Evolutionary conservation across 2,113 vertebrate genomes (phyloP).

Genomic region (Pseudolaguvia tuberculata): DNA sequence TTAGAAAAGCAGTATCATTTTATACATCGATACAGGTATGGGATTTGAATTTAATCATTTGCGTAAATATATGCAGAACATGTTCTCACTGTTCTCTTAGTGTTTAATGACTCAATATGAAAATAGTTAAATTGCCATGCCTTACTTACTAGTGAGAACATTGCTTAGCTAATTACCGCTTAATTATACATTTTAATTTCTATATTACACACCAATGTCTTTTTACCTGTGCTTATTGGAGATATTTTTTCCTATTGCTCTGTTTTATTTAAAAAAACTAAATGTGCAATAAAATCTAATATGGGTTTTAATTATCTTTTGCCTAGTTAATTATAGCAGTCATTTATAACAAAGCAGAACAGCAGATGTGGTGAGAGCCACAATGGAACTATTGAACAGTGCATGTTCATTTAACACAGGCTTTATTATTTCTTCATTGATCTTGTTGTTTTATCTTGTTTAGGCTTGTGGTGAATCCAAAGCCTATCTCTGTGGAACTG

Average conservation of each 20-base stretch:
- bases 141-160: too few relatives aligned
- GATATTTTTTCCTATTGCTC: conserved; percentile 11
- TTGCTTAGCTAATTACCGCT: too few relatives aligned
- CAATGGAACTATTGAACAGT: not conserved
- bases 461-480: too few relatives aligned
- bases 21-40: too few relatives aligned
- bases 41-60: too few relatives aligned
- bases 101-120: too few relatives aligned
- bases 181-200: conserved; percentile 25
- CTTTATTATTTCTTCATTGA: not conserved
- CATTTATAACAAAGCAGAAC: conserved; percentile 9
- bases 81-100: conserved; percentile 39
- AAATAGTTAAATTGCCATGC: too few relatives aligned
- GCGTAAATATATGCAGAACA: too few relatives aligned
- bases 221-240: too few relatives aligned
- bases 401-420: not conserved
- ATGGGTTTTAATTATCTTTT: conserved; percentile 35
- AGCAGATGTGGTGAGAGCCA: not conserved
- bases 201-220: conserved; percentile 15
- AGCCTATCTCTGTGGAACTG: not conserved
- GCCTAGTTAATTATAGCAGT: too few relatives aligned
- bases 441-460: not conserved
- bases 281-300: conserved; percentile 31
- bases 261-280: conserved; percentile 25
- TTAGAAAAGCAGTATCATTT: too few relatives aligned